phyloP scores from a whole-genome alignment of 2,113 vertebrate species.

The Telmatochromis sp. region DNA sequence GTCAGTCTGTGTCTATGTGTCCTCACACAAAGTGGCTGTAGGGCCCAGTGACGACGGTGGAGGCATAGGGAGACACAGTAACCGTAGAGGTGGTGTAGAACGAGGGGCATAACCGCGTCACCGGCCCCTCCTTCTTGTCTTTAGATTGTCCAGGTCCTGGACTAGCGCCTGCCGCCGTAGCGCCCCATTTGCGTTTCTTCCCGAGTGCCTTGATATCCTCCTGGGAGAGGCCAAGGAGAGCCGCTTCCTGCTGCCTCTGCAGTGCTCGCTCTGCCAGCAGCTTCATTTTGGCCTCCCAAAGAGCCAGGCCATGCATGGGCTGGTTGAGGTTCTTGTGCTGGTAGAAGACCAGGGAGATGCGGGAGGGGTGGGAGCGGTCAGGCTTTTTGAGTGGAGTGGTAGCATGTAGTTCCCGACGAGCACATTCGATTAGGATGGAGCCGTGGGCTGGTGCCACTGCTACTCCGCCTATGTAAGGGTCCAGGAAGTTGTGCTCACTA shows the following conservation, averaged over 20 bases:
- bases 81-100: conserved; percentile 85
- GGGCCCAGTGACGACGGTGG: conserved; percentile 94
- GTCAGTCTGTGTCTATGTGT: conserved; percentile 16
- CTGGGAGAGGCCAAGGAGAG: conserved; percentile 83
- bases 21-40: conserved; percentile 94
- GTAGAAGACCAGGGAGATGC: conserved; percentile 99
- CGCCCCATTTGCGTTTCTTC: conserved; percentile 94
- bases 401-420: conserved; percentile 90
- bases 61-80: conserved; percentile 94
- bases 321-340: conserved; percentile 99
- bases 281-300: conserved; percentile 99
- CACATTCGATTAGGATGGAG: conserved; percentile 94
- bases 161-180: conserved; percentile 60
- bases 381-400: conserved; percentile 95
- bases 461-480: conserved; percentile 92
- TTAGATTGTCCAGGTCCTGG: conserved; percentile 74
- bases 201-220: conserved; percentile 86
- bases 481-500: conserved; percentile 98
- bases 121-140: conserved; percentile 71
- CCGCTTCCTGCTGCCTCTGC: conserved; percentile 86
- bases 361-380: conserved; percentile 90
- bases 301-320: conserved; percentile 88
- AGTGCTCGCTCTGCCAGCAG: conserved; percentile 85
- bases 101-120: conserved; percentile 84
- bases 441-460: conserved; percentile 91